phyloP scores from a whole-genome alignment of 1,140 invertebrate genomes.

The Daktulosphaira vitifoliae region DNA sequence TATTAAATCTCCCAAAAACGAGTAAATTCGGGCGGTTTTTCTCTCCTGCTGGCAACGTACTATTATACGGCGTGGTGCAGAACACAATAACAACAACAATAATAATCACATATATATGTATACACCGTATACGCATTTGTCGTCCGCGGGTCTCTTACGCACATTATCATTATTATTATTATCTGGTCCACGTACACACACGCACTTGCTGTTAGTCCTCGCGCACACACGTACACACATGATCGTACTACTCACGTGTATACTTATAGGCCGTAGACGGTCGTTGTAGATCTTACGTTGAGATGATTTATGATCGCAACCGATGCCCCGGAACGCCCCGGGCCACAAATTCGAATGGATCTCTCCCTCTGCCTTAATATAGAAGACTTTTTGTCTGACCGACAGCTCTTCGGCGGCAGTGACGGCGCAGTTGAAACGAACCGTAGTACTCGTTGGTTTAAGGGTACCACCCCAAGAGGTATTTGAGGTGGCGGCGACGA shows the following conservation, averaged over 20 bases:
- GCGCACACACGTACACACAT: neutral
- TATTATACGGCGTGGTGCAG: too few relatives aligned
- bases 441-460: neutral
- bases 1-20: constrained; percentile 1
- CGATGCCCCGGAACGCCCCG: constrained; percentile 28
- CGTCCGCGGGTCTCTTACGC: neutral
- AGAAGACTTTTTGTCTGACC: neutral
- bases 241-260: neutral
- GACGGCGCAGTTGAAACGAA: neutral
- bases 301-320: constrained; percentile 29
- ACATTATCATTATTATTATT: neutral
- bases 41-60: constrained; percentile 17
- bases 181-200: constrained; percentile 23
- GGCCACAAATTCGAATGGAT: constrained; percentile 26
- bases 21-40: constrained; percentile 7
- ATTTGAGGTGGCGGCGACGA: neutral
- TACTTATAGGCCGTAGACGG: neutral
- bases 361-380: neutral
- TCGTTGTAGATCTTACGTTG: constrained; percentile 18
- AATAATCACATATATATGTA: neutral
- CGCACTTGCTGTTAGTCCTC: neutral
- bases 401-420: too few relatives aligned
- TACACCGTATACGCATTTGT: neutral
- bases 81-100: too few relatives aligned
- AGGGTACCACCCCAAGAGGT: too few relatives aligned